These are phyloP conservation scores for Heliconius eleuchia DNA, from an alignment of 1,140 invertebrate genomes.

Conservation along the genomic window DNA sequence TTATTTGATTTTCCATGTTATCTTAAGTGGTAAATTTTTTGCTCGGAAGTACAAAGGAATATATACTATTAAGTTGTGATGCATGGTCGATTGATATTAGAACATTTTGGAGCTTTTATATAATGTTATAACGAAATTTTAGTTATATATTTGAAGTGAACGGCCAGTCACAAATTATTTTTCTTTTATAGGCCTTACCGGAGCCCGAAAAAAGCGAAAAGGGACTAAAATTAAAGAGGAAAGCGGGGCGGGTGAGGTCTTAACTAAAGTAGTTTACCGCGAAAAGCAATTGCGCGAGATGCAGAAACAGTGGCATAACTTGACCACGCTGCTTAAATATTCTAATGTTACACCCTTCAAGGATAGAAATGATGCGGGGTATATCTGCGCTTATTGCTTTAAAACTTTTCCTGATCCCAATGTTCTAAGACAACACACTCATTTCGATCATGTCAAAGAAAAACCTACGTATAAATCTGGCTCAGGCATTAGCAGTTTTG, in stretches of 20 bases:
- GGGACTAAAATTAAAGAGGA: slow-evolving; percentile 53
- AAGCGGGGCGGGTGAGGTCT: slow-evolving; percentile 41
- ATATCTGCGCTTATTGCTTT: slow-evolving; percentile 71
- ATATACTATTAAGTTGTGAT: slow-evolving; percentile 6
- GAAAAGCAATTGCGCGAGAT: slow-evolving; percentile 69
- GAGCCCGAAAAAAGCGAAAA: slow-evolving; percentile 65
- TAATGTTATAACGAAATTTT: neutral
- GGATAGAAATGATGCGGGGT: slow-evolving; percentile 70
- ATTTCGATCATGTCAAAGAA: slow-evolving; percentile 61
- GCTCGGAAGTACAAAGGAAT: neutral
- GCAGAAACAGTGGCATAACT: slow-evolving; percentile 75
- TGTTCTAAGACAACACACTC: slow-evolving; percentile 60
- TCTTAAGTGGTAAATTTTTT: neutral
- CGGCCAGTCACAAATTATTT: slow-evolving; percentile 68
- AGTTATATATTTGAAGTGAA: slow-evolving; percentile 37
- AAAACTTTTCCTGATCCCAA: slow-evolving; percentile 63
- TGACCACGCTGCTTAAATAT: slow-evolving; percentile 65
- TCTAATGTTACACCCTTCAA: slow-evolving; percentile 74
- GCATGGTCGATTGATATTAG: slow-evolving; percentile 16
- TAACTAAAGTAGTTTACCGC: slow-evolving; percentile 51
- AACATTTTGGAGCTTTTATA: slow-evolving; percentile 14
- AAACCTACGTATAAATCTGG: slow-evolving; percentile 68
- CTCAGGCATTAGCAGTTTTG: slow-evolving; percentile 64
- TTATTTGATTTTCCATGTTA: neutral
- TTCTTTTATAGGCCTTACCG: slow-evolving; percentile 77